Conservation (phyloP, 1,140 invertebrate species). For the Lordiphosa stackelbergi region DNA sequence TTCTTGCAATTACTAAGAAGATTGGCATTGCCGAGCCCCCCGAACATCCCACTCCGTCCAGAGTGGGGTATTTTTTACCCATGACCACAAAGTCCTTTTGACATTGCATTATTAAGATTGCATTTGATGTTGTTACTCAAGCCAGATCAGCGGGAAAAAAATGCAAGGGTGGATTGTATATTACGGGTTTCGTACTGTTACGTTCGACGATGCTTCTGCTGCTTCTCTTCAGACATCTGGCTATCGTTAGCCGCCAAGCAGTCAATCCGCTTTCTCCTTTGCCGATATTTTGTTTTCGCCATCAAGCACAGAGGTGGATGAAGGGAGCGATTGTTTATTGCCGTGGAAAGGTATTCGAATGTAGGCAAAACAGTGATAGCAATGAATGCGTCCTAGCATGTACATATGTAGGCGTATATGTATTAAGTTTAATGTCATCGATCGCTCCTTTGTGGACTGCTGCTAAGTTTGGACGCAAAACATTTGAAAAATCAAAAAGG, state of each 20-base stretch:
- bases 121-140: no score
- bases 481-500: no score
- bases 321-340: not conserved
- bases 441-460: no score
- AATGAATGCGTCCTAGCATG: no score
- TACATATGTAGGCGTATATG: no score
- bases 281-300: slow-evolving; percentile 4
- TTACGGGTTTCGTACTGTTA: not conserved
- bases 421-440: no score
- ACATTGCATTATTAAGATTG: no score
- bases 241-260: slow-evolving; percentile 1
- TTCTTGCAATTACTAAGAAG: slow-evolving; percentile 11
- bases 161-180: not conserved
- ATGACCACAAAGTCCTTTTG: no score
- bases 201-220: slow-evolving; percentile 5
- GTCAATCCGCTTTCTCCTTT: slow-evolving; percentile 12
- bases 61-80: no score
- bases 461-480: no score
- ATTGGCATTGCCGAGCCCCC: slow-evolving; percentile 5
- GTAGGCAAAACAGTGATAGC: not conserved
- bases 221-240: slow-evolving; percentile 5
- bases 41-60: no score
- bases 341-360: not conserved
- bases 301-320: not conserved
- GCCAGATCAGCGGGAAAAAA: not conserved